Percentiles rank a stretch among this genome's conserved stretches.
These are phyloP conservation scores for Callinectes sapidus DNA, from an alignment of 2,888 invertebrate genomes.

Conservation along the genomic window DNA sequence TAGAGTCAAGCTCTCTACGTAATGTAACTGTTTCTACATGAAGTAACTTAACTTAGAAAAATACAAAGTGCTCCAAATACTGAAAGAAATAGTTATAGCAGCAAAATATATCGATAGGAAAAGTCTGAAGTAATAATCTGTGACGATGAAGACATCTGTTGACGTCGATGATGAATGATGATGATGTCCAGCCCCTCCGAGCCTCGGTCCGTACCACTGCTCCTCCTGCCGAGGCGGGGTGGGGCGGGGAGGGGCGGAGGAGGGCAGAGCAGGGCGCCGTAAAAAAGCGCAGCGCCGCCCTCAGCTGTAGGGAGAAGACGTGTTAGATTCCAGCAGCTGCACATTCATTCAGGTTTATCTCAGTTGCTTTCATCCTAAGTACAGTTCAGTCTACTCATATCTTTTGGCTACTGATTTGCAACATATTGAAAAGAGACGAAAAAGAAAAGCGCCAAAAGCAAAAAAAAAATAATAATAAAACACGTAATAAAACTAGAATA, in stretches of 20 bases:
- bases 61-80: conserved; percentile 3
- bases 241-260: not conserved
- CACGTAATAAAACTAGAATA: not conserved
- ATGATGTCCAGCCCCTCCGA: conserved; percentile 3
- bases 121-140: not conserved
- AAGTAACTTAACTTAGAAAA: conserved; percentile 17
- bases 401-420: not conserved
- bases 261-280: not conserved
- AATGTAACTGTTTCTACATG: not conserved
- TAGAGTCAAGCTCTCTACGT: not conserved
- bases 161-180: conserved; percentile 19
- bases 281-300: not conserved
- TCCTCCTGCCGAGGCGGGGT: not conserved
- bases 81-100: conserved; percentile 14
- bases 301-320: not conserved
- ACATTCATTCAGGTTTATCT: not conserved
- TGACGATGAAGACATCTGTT: conserved; percentile 10
- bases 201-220: not conserved
- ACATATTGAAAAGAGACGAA: not conserved
- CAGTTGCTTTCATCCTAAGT: not conserved
- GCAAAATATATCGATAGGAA: not conserved
- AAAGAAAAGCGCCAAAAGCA: not conserved
- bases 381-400: not conserved
- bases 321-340: not conserved
- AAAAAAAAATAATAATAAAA: not conserved